These are phyloP conservation scores for Microplitis mediator DNA, from an alignment of 1,140 invertebrate species.

Conservation along the genomic window DNA sequence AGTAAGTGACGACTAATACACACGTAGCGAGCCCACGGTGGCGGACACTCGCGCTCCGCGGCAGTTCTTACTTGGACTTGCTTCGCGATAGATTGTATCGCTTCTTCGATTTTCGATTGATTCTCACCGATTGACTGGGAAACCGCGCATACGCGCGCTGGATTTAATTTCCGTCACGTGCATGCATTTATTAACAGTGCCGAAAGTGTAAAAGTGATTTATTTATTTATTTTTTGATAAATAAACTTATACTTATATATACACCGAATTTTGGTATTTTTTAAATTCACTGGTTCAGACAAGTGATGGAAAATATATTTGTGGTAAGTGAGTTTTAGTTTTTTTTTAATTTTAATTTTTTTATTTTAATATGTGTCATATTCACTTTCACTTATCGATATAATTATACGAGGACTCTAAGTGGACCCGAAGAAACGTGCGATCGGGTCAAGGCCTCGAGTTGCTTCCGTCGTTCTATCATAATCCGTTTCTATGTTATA, in stretches of 20 bases:
- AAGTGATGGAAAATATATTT: neutral
- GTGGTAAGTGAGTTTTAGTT: neutral
- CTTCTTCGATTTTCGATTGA: constrained; percentile 41
- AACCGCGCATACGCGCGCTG: neutral
- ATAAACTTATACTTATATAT: too few relatives aligned
- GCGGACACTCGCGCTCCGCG: constrained; percentile 45
- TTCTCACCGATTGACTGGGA: constrained; percentile 13
- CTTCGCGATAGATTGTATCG: constrained; percentile 57
- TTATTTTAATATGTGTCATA: neutral
- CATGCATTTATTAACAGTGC: neutral
- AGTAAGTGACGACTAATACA: constrained; percentile 4
- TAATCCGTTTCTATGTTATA: neutral
- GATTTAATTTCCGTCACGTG: neutral
- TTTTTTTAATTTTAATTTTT: neutral
- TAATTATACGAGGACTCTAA: constrained; percentile 16
- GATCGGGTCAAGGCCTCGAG: constrained; percentile 10
- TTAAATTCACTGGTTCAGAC: too few relatives aligned
- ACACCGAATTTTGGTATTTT: too few relatives aligned
- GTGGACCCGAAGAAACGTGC: constrained; percentile 15
- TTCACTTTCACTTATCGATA: constrained; percentile 17
- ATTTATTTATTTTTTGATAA: too few relatives aligned
- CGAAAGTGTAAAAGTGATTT: too few relatives aligned
- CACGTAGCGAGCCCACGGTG: constrained; percentile 39
- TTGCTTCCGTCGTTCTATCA: constrained; percentile 7
- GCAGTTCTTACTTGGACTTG: constrained; percentile 59